A percentile compares a stretch with the other conserved stretches of the same genome.
Conservation (phyloP, 2,113 vertebrate species). For the Cyrtonyx montezumae region DNA sequence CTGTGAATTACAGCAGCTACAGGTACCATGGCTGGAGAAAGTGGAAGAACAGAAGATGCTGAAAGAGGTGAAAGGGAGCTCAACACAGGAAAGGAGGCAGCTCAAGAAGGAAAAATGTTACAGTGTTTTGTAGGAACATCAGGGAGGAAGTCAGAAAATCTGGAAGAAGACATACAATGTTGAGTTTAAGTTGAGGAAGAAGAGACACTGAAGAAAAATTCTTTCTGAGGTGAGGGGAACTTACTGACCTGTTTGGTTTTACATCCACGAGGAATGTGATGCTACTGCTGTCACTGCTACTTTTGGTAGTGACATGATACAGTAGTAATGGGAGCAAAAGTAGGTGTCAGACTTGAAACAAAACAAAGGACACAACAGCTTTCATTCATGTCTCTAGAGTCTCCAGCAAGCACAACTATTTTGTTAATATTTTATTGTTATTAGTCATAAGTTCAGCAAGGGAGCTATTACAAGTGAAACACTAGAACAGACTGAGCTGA, state of each 20-base stretch:
- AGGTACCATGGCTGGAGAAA: background rate
- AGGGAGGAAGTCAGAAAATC: background rate
- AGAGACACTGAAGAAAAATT: background rate
- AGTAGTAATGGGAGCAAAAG: background rate
- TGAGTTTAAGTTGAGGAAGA: background rate
- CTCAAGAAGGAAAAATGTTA: background rate
- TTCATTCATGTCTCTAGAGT: slow-evolving; percentile 4
- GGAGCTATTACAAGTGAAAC: slow-evolving; percentile 44
- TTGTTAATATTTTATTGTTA: slow-evolving; percentile 63
- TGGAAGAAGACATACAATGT: background rate
- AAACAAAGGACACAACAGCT: background rate
- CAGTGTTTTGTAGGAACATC: fast-evolving
- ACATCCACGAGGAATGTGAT: background rate
- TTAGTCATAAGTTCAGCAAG: slow-evolving; percentile 39
- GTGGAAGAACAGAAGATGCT: background rate
- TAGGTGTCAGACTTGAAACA: background rate
- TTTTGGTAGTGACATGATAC: background rate
- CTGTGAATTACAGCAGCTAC: background rate
- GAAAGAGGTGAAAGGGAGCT: background rate
- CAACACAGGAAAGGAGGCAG: background rate
- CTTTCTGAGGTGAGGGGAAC: background rate
- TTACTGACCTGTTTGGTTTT: background rate
- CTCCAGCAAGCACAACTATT: background rate
- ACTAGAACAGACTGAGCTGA: slow-evolving; percentile 31
- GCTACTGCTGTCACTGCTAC: background rate